Evolutionary conservation across 2,888 invertebrate genomes (phyloP).

Genomic region (Sarcophaga carnaria): DNA sequence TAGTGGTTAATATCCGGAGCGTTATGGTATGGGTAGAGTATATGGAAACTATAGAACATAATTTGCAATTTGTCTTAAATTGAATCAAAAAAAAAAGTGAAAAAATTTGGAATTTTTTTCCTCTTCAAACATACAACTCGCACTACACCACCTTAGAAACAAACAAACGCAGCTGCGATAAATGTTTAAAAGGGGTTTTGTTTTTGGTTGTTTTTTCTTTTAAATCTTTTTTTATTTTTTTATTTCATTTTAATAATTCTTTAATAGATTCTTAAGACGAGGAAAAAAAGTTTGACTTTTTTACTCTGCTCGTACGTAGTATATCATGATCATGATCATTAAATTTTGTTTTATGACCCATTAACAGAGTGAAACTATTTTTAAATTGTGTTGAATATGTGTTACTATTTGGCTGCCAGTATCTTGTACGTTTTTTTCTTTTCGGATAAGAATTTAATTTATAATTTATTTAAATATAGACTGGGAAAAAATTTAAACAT

Average conservation of each 20-base stretch:
- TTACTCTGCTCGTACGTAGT: neutral
- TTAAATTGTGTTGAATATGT: conserved; percentile 13
- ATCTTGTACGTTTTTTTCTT: neutral
- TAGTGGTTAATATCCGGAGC: too few relatives aligned
- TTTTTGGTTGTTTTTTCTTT: too few relatives aligned
- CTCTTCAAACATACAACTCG: neutral
- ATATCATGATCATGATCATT: conserved; percentile 41
- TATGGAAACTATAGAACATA: conserved; percentile 18
- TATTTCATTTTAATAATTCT: conserved; percentile 37
- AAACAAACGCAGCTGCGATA: conserved; percentile 62
- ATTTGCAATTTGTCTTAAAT: conserved; percentile 54
- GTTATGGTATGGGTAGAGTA: neutral
- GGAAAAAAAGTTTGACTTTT: neutral
- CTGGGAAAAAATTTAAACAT: neutral
- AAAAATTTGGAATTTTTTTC: conserved; percentile 42
- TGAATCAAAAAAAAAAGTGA: conserved; percentile 33
- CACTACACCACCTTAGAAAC: neutral
- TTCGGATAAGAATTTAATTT: neutral
- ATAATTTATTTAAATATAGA: neutral
- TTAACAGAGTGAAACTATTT: conserved; percentile 52
- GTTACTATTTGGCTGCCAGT: neutral
- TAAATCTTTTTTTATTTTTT: neutral
- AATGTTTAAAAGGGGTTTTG: conserved; percentile 21
- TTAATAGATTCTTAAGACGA: conserved; percentile 43
- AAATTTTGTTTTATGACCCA: conserved; percentile 40